A percentile compares a stretch with the other conserved stretches of the same genome.
These are phyloP conservation scores for Pinna nobilis DNA, from an alignment of 1,140 invertebrate genomes.

Conservation along the genomic window DNA sequence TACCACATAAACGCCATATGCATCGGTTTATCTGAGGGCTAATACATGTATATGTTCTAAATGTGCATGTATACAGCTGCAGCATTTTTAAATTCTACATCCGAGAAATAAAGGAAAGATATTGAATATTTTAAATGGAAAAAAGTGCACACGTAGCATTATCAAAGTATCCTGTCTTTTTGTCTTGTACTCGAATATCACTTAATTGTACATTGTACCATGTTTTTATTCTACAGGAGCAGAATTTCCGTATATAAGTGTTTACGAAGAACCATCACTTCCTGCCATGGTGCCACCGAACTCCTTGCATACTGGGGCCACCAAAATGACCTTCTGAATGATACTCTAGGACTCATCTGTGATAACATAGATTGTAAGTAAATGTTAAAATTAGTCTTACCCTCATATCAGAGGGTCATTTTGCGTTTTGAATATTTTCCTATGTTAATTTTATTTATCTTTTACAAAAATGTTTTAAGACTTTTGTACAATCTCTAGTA, in stretches of 20 bases:
- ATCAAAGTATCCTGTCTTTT: background rate
- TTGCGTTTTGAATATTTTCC: too few relatives aligned
- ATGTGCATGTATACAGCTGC: background rate
- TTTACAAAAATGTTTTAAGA: too few relatives aligned
- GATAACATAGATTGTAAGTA: constrained; percentile 33
- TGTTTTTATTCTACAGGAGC: constrained; percentile 25
- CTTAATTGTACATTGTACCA: background rate
- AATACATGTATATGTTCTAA: too few relatives aligned
- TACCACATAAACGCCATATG: too few relatives aligned
- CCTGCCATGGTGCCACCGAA: constrained; percentile 34
- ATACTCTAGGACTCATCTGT: constrained; percentile 27
- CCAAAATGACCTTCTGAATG: constrained; percentile 35
- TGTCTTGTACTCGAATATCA: background rate
- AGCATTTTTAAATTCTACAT: background rate
- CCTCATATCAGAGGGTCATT: too few relatives aligned
- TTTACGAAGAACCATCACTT: constrained; percentile 11
- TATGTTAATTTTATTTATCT: too few relatives aligned
- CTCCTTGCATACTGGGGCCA: constrained; percentile 35
- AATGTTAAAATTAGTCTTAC: background rate
- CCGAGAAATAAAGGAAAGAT: background rate
- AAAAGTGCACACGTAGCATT: background rate
- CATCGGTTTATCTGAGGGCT: too few relatives aligned
- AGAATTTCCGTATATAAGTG: constrained; percentile 29
- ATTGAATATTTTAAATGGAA: background rate
- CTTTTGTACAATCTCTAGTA: too few relatives aligned